Percentiles rank a stretch among this genome's conserved stretches.
phyloP scores from a whole-genome alignment of 2,797 vertebrate species.

The Erpetoichthys calabaricus region DNA sequence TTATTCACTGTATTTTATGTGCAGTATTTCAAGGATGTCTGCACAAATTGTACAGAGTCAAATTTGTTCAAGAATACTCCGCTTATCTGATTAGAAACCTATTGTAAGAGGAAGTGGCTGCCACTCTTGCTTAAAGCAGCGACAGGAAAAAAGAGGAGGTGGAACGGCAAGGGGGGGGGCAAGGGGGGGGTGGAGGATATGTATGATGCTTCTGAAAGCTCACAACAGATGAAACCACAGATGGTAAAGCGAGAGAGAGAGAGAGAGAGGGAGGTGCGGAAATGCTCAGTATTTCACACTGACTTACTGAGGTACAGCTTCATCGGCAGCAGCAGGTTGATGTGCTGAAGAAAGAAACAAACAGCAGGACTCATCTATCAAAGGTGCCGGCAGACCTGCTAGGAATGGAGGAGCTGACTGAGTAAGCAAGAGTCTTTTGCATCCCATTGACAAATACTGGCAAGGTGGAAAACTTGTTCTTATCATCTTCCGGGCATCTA shows the following conservation, averaged over 20 bases:
- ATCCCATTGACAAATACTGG: conserved; percentile 3
- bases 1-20: background rate
- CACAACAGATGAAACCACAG: conserved; percentile 42
- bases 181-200: conserved; percentile 37
- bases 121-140: conserved; percentile 35
- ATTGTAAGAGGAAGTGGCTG: conserved; percentile 67
- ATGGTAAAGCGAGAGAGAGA: conserved; percentile 37
- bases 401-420: background rate
- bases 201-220: conserved; percentile 26
- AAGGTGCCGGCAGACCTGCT: background rate
- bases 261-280: conserved; percentile 23
- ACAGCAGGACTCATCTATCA: background rate
- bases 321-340: background rate
- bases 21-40: conserved; percentile 1
- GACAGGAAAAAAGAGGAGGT: conserved; percentile 46
- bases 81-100: conserved; percentile 17
- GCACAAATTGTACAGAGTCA: background rate
- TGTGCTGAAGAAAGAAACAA: background rate
- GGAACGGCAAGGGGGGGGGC: conserved; percentile 27
- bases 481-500: no score
- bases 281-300: background rate
- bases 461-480: no score
- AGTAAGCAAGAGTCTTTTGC: conserved; percentile 1
- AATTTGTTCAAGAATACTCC: background rate
- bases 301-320: background rate